These are phyloP conservation scores for Danaus melanippus DNA, from an alignment of 1,140 invertebrate genomes.

Conservation along the genomic window DNA sequence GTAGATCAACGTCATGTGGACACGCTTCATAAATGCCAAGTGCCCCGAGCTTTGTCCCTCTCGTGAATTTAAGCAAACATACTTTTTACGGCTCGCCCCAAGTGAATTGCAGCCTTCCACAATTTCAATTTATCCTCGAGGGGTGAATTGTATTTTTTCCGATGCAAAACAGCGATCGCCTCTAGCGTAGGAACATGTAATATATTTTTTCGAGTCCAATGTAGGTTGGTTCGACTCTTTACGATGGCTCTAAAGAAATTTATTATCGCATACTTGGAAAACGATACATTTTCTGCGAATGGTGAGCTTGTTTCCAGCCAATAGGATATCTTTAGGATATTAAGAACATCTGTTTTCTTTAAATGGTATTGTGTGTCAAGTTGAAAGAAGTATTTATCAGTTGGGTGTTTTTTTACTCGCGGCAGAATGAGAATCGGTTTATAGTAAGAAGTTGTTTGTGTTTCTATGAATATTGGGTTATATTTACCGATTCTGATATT, in stretches of 20 bases:
- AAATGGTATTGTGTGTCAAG: constrained; percentile 10
- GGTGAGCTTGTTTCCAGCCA: constrained; percentile 17
- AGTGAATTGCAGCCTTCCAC: constrained; percentile 45
- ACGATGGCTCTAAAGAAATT: constrained; percentile 46
- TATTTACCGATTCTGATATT: no score
- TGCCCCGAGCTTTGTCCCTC: constrained; percentile 3
- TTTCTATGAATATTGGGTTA: no score
- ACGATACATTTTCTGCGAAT: constrained; percentile 29
- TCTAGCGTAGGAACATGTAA: constrained; percentile 15
- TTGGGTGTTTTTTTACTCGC: constrained; percentile 2
- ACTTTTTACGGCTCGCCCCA: constrained; percentile 30
- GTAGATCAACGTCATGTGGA: no score
- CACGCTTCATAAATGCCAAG: constrained; percentile 8
- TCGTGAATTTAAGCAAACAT: constrained; percentile 8
- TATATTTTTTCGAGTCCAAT: constrained; percentile 19
- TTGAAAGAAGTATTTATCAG: constrained; percentile 11
- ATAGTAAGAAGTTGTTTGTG: not conserved
- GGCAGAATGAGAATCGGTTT: not conserved
- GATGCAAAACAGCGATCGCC: constrained; percentile 52
- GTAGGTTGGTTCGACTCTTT: constrained; percentile 30
- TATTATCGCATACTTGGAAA: constrained; percentile 40
- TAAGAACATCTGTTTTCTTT: constrained; percentile 29
- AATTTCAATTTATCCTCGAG: constrained; percentile 54
- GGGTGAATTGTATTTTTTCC: constrained; percentile 48
- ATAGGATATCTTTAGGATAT: constrained; percentile 32